Percentiles rank a stretch among this genome's conserved stretches.
Evolutionary conservation across 2,113 vertebrate species (phyloP).

Genomic region (Paedocypris sp.): DNA sequence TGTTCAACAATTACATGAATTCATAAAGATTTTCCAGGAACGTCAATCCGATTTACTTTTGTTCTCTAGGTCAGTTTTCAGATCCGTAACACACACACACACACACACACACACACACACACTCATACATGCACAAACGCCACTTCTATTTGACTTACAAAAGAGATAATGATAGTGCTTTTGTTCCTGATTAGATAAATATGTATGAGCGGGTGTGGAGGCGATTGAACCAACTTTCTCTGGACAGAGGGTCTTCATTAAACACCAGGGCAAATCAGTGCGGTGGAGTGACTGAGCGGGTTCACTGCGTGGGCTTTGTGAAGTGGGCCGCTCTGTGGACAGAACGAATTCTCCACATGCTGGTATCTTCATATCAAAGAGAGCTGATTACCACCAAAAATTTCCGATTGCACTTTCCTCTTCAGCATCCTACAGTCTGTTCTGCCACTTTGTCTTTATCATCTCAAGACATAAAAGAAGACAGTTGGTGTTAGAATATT

Average conservation of each 20-base stretch:
- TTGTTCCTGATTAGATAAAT: conserved; percentile 45
- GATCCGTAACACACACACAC: too few species aligned
- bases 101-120: not conserved
- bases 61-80: too few species aligned
- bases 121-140: conserved; percentile 2
- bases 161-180: conserved; percentile 25
- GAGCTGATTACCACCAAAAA: conserved; percentile 36
- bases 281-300: conserved; percentile 16
- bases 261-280: conserved; percentile 30
- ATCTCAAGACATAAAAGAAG: too few species aligned
- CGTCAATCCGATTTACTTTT: too few species aligned
- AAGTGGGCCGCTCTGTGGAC: conserved; percentile 15
- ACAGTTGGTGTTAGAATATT: too few species aligned
- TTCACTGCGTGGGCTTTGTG: conserved; percentile 16
- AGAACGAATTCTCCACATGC: conserved; percentile 5
- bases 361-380: conserved; percentile 34
- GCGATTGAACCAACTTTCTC: conserved; percentile 22
- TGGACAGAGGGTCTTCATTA: conserved; percentile 37
- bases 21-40: too few species aligned
- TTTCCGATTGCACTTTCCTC: conserved; percentile 29
- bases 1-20: too few species aligned
- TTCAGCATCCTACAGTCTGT: conserved; percentile 24
- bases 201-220: conserved; percentile 32
- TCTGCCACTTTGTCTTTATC: conserved; percentile 2
- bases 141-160: conserved; percentile 29